Percentiles rank a stretch among this genome's conserved stretches.
phyloP scores from a whole-genome alignment of 2,113 vertebrate species.

The Harpagus bidentatus region DNA sequence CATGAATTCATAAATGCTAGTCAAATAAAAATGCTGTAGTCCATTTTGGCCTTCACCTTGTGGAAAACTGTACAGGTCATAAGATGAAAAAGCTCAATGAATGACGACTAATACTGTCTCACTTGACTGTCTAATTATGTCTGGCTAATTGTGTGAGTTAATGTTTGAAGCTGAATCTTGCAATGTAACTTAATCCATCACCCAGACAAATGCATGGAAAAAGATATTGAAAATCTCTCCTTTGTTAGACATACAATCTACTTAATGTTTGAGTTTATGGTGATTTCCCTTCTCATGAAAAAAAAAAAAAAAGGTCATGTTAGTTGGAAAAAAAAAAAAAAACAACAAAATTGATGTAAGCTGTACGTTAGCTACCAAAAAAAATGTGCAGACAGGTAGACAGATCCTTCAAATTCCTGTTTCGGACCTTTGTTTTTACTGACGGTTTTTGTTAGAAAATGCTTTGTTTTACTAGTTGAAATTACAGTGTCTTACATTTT shows the following conservation, averaged over 20 bases:
- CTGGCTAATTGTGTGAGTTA: conserved; percentile 59
- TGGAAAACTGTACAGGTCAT: conserved; percentile 42
- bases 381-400: background rate
- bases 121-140: conserved; percentile 58
- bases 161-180: conserved; percentile 53
- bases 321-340: background rate
- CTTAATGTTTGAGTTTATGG: background rate
- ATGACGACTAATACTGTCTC: conserved; percentile 44
- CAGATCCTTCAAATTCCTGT: background rate
- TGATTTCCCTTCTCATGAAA: background rate
- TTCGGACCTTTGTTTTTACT: background rate
- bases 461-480: background rate
- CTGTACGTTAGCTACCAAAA: background rate
- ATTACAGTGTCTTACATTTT: background rate
- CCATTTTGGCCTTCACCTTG: conserved; percentile 60
- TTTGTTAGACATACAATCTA: background rate
- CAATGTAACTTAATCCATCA: conserved; percentile 48
- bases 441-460: background rate
- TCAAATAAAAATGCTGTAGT: conserved; percentile 79
- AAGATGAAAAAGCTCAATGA: conserved; percentile 61
- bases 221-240: conserved; percentile 5
- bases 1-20: conserved; percentile 86
- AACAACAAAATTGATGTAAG: background rate
- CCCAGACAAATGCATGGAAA: background rate
- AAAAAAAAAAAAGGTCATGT: background rate